phyloP scores from a whole-genome alignment of 2,113 vertebrate species.

The Lampris incognitus region DNA sequence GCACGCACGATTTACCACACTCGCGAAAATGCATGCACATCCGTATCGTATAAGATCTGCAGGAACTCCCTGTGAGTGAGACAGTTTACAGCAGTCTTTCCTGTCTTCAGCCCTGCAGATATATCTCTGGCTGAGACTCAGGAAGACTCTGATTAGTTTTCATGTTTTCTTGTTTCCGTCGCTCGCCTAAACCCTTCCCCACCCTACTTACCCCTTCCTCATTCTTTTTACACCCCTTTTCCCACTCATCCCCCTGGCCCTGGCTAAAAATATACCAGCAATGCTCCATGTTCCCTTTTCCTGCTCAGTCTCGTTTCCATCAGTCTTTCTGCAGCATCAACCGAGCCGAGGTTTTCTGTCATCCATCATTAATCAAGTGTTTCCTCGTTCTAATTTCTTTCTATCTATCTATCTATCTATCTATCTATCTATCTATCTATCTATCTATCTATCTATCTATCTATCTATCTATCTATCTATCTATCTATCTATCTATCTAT shows the following conservation, averaged over 20 bases:
- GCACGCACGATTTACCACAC: background rate
- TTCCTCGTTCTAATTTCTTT: slow-evolving; percentile 32
- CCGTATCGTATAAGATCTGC: slow-evolving; percentile 43
- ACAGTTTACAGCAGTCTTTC: slow-evolving; percentile 73
- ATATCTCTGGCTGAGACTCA: slow-evolving; percentile 63
- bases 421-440: no score
- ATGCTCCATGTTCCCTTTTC: slow-evolving; percentile 45
- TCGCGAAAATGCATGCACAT: background rate
- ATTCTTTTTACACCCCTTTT: slow-evolving; percentile 40
- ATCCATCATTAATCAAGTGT: slow-evolving; percentile 35
- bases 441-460: no score
- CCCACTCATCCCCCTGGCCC: background rate
- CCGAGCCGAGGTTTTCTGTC: slow-evolving; percentile 25
- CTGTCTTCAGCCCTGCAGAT: slow-evolving; percentile 67
- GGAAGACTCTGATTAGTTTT: slow-evolving; percentile 79
- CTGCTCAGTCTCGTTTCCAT: slow-evolving; percentile 12
- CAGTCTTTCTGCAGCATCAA: slow-evolving; percentile 11
- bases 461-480: no score
- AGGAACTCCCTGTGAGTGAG: slow-evolving; percentile 57
- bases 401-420: no score
- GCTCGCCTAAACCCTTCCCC: slow-evolving; percentile 41
- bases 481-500: no score
- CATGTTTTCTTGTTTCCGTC: slow-evolving; percentile 50
- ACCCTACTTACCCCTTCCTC: slow-evolving; percentile 50
- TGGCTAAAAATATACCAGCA: slow-evolving; percentile 22